A percentile compares a stretch with the other conserved stretches of the same genome.
Conservation (phyloP, 2,888 invertebrate species). For the Macaria notata region DNA sequence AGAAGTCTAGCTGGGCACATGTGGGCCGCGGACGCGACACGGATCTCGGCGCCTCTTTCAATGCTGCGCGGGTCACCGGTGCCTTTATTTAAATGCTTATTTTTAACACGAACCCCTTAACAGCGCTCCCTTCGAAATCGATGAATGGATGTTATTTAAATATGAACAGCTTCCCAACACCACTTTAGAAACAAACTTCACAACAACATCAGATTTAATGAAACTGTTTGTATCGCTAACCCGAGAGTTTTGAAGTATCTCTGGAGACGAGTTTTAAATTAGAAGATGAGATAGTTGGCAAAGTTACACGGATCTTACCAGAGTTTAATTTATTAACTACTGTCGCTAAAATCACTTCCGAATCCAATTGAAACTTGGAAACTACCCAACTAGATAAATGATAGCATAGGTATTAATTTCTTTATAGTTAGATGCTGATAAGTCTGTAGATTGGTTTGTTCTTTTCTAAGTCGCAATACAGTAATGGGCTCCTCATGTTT, state of each 20-base stretch:
- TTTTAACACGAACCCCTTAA: constrained; percentile 32
- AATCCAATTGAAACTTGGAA: too few relatives aligned
- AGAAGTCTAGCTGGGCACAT: constrained; percentile 54
- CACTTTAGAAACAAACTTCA: constrained; percentile 20
- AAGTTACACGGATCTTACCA: too few relatives aligned
- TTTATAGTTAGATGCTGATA: too few relatives aligned
- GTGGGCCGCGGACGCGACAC: constrained; percentile 69
- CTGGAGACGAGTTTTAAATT: neutral
- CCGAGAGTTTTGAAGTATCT: constrained; percentile 8
- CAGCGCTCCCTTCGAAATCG: constrained; percentile 16
- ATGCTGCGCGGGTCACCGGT: constrained; percentile 29
- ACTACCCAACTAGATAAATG: too few relatives aligned
- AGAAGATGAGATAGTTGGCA: too few relatives aligned
- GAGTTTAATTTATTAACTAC: too few relatives aligned
- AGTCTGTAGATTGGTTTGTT: too few relatives aligned
- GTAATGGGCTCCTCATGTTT: too few relatives aligned
- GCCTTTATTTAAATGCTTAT: constrained; percentile 42
- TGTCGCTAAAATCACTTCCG: too few relatives aligned
- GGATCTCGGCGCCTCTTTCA: constrained; percentile 57
- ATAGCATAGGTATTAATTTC: too few relatives aligned
- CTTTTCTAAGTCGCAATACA: too few relatives aligned
- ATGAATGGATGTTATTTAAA: constrained; percentile 26
- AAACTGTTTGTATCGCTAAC: constrained; percentile 11
- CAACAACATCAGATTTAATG: constrained; percentile 17
- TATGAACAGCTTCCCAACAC: constrained; percentile 23